Conservation (phyloP, 2,797 vertebrate genomes). For the Tangara arthus region DNA sequence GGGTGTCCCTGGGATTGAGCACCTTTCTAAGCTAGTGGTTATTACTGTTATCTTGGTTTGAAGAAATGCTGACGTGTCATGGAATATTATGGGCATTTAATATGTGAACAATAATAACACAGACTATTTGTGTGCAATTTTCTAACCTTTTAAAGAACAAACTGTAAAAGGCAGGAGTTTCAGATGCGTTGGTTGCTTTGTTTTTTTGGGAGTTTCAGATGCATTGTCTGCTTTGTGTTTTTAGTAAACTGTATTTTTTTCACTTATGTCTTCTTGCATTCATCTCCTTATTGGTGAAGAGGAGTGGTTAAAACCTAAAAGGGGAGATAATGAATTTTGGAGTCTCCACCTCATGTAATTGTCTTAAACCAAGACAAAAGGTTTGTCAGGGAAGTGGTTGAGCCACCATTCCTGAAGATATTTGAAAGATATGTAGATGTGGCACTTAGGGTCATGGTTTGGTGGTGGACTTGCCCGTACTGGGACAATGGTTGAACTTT, state of each 20-base stretch:
- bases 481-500: background rate
- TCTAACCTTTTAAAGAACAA: background rate
- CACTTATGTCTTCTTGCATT: background rate
- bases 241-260: background rate
- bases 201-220: too few species aligned
- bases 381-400: background rate
- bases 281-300: background rate
- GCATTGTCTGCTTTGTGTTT: too few species aligned
- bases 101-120: background rate
- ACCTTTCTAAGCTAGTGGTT: too few species aligned
- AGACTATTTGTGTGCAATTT: background rate
- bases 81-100: background rate
- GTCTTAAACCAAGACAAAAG: background rate
- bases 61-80: background rate
- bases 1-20: background rate
- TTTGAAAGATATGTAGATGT: background rate
- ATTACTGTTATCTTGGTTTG: background rate
- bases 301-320: background rate
- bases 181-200: background rate
- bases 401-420: background rate
- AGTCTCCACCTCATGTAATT: fast-evolving
- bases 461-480: background rate
- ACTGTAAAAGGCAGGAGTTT: background rate
- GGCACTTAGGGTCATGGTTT: background rate
- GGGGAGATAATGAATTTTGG: background rate